Evolutionary conservation across 2,113 vertebrate genomes (phyloP).

Genomic region (Eleginops maclovinus): DNA sequence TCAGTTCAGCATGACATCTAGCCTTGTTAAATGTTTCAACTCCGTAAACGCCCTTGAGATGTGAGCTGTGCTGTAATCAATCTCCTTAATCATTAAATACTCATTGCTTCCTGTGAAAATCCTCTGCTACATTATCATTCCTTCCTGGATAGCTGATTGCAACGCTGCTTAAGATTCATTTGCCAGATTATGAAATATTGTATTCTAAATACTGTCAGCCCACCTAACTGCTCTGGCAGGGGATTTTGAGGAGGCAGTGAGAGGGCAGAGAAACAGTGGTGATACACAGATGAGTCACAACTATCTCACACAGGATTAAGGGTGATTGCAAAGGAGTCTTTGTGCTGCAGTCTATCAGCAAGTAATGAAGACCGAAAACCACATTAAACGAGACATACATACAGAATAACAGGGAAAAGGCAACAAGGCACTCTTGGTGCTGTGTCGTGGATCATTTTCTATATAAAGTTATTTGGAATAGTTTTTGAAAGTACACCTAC

Average conservation of each 20-base stretch:
- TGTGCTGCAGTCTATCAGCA: conserved; percentile 25
- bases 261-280: conserved; percentile 38
- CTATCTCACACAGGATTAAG: conserved; percentile 50
- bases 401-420: neutral
- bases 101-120: conserved; percentile 44
- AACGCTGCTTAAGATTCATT: conserved; percentile 40
- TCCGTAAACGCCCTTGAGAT: conserved; percentile 45
- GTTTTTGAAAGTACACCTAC: neutral
- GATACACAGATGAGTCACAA: conserved; percentile 58
- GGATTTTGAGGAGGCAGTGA: conserved; percentile 54
- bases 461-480: neutral
- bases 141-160: conserved; percentile 36
- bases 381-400: neutral
- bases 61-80: conserved; percentile 27
- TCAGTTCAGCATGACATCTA: conserved; percentile 30
- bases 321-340: conserved; percentile 39
- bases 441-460: neutral
- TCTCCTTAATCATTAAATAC: conserved; percentile 52
- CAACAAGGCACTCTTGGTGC: neutral
- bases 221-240: conserved; percentile 48
- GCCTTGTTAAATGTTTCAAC: conserved; percentile 51
- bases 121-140: conserved; percentile 36
- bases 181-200: conserved; percentile 57
- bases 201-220: conserved; percentile 51
- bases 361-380: conserved; percentile 25